Evolutionary conservation across 2,797 vertebrate genomes (phyloP).

Genomic region (Macropodus opercularis): DNA sequence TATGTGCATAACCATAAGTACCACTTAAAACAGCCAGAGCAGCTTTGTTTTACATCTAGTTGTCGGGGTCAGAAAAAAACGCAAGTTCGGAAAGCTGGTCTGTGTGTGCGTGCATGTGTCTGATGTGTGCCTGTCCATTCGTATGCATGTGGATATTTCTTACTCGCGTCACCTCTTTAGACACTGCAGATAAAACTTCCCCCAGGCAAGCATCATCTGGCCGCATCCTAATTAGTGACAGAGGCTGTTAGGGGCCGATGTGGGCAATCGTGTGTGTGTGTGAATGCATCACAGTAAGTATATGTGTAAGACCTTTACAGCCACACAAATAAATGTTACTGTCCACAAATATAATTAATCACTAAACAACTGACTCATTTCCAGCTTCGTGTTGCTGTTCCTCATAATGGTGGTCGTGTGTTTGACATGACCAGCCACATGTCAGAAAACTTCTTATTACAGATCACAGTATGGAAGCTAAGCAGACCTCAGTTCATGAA

Average conservation of each 20-base stretch:
- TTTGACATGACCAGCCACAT: constrained; percentile 15
- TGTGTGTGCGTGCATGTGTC: neutral
- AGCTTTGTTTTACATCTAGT: constrained; percentile 37
- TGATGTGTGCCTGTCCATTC: neutral
- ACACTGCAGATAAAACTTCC: constrained; percentile 48
- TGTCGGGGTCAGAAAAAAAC: constrained; percentile 31
- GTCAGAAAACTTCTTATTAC: constrained; percentile 56
- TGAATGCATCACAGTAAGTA: neutral
- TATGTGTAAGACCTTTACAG: constrained; percentile 46
- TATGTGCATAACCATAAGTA: constrained; percentile 20
- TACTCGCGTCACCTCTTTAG: constrained; percentile 53
- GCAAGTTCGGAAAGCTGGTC: constrained; percentile 18
- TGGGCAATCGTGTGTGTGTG: constrained; percentile 25
- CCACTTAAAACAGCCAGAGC: constrained; percentile 9
- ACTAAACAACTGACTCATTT: constrained; percentile 57
- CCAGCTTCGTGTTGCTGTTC: constrained; percentile 39
- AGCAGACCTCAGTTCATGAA: constrained; percentile 37
- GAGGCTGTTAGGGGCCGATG: constrained; percentile 55
- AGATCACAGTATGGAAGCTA: constrained; percentile 39
- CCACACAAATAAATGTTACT: constrained; percentile 72
- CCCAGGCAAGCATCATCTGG: constrained; percentile 62
- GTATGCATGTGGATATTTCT: constrained; percentile 28
- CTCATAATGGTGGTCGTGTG: constrained; percentile 28
- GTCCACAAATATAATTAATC: constrained; percentile 77
- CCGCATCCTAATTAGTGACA: constrained; percentile 71